These are phyloP conservation scores for Epizoanthus stellaris DNA, from an alignment of 92 coral and sea anemone species.

Conservation along the genomic window DNA sequence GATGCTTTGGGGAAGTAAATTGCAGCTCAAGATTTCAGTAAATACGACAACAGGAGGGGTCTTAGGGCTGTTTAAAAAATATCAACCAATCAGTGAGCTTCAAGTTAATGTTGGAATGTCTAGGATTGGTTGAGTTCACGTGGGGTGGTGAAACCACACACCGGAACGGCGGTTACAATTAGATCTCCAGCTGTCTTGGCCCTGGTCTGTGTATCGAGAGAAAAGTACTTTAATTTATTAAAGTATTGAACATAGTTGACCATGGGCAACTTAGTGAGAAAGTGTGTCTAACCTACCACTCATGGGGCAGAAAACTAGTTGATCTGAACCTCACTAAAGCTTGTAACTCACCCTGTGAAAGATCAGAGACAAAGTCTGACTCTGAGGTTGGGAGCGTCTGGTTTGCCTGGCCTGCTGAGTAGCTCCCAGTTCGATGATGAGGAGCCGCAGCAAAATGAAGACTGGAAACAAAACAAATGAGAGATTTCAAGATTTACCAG, in stretches of 20 bases:
- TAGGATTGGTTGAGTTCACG: no score
- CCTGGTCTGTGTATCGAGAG: no score
- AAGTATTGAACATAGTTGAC: no score
- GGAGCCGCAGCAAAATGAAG: slow-evolving; percentile 78
- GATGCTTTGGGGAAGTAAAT: no score
- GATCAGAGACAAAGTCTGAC: slow-evolving; percentile 96
- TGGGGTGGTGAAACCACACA: no score
- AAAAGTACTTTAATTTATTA: no score
- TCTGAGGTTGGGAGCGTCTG: slow-evolving; percentile 87
- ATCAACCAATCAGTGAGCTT: no score
- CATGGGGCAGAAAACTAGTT: not conserved
- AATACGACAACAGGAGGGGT: no score
- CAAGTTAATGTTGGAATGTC: no score
- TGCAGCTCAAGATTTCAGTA: no score
- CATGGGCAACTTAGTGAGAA: not conserved
- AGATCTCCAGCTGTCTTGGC: no score
- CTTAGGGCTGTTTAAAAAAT: no score
- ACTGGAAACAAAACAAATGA: slow-evolving; percentile 37
- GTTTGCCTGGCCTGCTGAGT: slow-evolving; percentile 76
- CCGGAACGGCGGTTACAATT: not conserved
- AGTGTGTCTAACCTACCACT: not conserved
- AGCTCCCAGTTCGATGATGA: slow-evolving; percentile 67
- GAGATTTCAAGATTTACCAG: not conserved
- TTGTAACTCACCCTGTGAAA: slow-evolving; percentile 78
- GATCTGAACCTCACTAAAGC: not conserved